These are phyloP conservation scores for Solea solea DNA, from an alignment of 2,113 vertebrate genomes.

Conservation along the genomic window DNA sequence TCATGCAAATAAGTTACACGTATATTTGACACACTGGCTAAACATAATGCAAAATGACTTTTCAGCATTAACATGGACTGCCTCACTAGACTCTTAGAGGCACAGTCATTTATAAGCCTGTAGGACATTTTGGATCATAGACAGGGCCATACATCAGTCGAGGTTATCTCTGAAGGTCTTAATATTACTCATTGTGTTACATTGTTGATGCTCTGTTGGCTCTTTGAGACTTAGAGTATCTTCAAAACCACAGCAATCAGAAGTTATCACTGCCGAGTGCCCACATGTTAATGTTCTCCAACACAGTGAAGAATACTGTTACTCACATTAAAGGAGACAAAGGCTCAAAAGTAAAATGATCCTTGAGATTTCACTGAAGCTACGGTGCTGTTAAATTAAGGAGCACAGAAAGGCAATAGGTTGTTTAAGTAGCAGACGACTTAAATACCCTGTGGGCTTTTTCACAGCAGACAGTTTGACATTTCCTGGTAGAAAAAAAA, in stretches of 20 bases:
- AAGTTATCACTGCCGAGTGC: background rate
- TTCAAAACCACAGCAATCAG: background rate
- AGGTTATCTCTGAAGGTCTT: conserved; percentile 35
- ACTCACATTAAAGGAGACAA: background rate
- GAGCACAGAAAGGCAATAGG: background rate
- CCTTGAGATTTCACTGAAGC: background rate
- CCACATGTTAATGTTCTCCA: conserved; percentile 4
- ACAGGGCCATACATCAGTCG: conserved; percentile 21
- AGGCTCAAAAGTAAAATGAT: background rate
- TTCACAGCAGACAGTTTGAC: background rate
- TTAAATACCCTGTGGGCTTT: background rate
- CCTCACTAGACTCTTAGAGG: conserved; percentile 22
- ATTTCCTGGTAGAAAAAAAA: background rate
- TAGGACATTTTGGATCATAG: conserved; percentile 12
- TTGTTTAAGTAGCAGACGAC: background rate
- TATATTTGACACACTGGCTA: too few species aligned
- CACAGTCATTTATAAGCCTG: conserved; percentile 25
- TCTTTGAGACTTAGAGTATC: background rate
- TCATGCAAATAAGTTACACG: too few species aligned
- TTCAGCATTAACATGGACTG: conserved; percentile 13
- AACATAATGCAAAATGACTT: too few species aligned
- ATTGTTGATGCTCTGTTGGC: conserved; percentile 14
- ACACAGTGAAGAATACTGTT: background rate
- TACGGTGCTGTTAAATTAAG: background rate
- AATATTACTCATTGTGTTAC: conserved; percentile 10